Conservation (phyloP, 1,140 invertebrate genomes). For the Trachymyrmex cornetzi region DNA sequence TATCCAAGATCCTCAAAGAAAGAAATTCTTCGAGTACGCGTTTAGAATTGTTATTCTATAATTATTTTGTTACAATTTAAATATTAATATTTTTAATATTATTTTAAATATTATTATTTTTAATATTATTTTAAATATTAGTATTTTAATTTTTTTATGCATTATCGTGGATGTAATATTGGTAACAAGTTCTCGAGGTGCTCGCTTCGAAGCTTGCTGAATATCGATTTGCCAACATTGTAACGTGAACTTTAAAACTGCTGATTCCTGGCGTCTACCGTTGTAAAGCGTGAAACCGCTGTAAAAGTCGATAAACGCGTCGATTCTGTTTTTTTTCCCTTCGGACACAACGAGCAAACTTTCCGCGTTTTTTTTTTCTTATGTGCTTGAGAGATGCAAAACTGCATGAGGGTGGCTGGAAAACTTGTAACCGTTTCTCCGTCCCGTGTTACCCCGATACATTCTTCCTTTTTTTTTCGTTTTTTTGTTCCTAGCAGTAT, state of each 20-base stretch:
- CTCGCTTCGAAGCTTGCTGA: neutral
- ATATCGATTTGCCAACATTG: slow-evolving; percentile 17
- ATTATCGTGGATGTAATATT: neutral
- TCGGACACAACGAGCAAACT: neutral
- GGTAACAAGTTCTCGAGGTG: neutral
- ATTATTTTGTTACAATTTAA: neutral
- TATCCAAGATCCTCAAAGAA: neutral
- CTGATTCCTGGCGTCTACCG: neutral
- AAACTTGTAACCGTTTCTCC: slow-evolving; percentile 12
- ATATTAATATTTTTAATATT: neutral
- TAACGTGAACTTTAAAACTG: slow-evolving; percentile 37
- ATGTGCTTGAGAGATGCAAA: neutral
- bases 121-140: neutral
- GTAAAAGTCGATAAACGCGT: slow-evolving; percentile 23
- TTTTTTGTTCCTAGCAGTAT: slow-evolving; percentile 6
- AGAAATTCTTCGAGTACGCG: neutral
- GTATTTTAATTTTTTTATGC: neutral
- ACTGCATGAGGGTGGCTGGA: neutral
- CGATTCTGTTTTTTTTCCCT: neutral
- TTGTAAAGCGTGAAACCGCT: neutral
- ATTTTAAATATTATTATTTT: no score
- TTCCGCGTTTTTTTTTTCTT: slow-evolving; percentile 22
- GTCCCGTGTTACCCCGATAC: neutral
- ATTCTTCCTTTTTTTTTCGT: neutral
- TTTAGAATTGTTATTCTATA: neutral